phyloP scores from a whole-genome alignment of 2,888 invertebrate genomes.

The Heteropelma amictum region DNA sequence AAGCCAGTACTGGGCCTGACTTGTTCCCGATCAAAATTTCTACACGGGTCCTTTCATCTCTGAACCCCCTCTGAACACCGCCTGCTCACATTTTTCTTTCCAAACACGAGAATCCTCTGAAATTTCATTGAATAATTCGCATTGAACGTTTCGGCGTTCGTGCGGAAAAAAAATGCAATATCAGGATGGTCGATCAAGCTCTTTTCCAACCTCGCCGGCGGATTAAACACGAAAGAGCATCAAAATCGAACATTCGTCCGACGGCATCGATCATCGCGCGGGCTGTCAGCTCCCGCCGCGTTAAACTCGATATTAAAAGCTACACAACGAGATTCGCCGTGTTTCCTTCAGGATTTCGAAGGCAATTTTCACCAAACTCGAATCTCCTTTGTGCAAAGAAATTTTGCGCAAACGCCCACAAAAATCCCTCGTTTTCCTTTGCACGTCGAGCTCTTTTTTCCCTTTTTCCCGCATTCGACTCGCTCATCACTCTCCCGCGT shows the following conservation, averaged over 20 bases:
- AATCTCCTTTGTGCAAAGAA: not conserved
- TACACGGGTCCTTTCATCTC: too few species aligned
- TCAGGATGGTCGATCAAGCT: not conserved
- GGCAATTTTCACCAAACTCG: constrained; percentile 28
- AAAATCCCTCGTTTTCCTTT: constrained; percentile 14
- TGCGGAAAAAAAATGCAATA: too few species aligned
- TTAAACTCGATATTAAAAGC: constrained; percentile 68
- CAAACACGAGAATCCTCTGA: too few species aligned
- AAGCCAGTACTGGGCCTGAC: too few species aligned
- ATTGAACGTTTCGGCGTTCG: too few species aligned
- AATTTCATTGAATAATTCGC: too few species aligned
- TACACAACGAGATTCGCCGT: constrained; percentile 60
- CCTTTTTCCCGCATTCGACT: not conserved
- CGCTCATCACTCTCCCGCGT: too few species aligned
- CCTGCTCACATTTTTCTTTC: too few species aligned
- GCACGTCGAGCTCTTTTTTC: constrained; percentile 21
- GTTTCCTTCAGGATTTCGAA: constrained; percentile 42
- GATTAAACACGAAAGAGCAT: constrained; percentile 7
- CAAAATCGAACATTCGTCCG: constrained; percentile 34
- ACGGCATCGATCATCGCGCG: constrained; percentile 62
- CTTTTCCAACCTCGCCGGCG: not conserved
- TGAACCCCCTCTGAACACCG: too few species aligned
- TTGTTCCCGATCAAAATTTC: too few species aligned
- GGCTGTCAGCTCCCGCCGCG: constrained; percentile 38
- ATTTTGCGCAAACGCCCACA: constrained; percentile 29